Conservation (phyloP, 2,888 invertebrate genomes). For the Calliopum simillimum region DNA sequence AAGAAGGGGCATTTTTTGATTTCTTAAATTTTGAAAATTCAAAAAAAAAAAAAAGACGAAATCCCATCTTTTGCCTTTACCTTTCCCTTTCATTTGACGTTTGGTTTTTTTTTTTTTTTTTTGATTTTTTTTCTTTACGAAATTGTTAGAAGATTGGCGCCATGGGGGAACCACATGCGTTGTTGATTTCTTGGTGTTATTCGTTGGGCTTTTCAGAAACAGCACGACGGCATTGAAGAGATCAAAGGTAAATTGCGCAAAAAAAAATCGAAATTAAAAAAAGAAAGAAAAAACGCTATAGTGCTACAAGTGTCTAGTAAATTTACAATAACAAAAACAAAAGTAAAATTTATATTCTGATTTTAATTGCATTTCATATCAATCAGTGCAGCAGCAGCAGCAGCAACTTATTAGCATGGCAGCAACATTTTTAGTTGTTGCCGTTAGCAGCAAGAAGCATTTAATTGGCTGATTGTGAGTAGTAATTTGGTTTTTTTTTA, state of each 20-base stretch:
- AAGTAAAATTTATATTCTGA: not conserved
- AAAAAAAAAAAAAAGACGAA: too few relatives aligned
- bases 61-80: not conserved
- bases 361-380: constrained; percentile 23
- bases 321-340: constrained; percentile 10
- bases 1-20: too few relatives aligned
- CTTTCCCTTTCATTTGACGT: not conserved
- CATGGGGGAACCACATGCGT: constrained; percentile 10
- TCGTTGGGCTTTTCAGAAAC: not conserved
- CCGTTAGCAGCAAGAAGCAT: too few relatives aligned
- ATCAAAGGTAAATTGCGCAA: constrained; percentile 29
- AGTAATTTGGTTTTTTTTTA: too few relatives aligned
- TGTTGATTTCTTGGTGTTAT: too few relatives aligned
- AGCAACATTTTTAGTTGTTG: not conserved
- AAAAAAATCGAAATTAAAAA: not conserved
- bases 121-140: not conserved
- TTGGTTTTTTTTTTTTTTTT: not conserved
- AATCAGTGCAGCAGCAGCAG: constrained; percentile 3
- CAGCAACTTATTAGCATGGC: not conserved
- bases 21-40: too few relatives aligned
- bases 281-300: not conserved
- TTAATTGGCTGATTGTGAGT: too few relatives aligned
- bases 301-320: not conserved
- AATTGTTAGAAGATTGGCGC: constrained; percentile 1
- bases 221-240: constrained; percentile 24